A percentile compares a stretch with the other conserved stretches of the same genome.
Evolutionary conservation across 2,113 vertebrate species (phyloP).

Genomic region (Macquaria ambigua): DNA sequence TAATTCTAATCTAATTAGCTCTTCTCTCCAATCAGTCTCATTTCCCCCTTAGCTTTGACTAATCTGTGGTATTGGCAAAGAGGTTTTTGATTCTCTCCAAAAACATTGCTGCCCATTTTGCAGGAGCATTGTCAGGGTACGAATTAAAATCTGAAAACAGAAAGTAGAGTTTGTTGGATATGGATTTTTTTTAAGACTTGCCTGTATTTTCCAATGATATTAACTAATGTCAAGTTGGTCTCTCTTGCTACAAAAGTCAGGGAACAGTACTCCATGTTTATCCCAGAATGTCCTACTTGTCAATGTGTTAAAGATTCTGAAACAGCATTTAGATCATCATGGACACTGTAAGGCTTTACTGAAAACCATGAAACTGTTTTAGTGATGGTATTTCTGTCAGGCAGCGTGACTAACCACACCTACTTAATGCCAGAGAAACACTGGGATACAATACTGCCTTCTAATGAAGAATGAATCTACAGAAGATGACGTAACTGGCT

Average conservation of each 20-base stretch:
- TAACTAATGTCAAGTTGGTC: not conserved
- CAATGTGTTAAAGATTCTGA: not conserved
- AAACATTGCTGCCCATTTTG: conserved; percentile 29
- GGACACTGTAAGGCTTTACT: not conserved
- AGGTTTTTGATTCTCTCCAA: conserved; percentile 27
- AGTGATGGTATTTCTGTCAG: conserved; percentile 22
- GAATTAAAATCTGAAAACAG: conserved; percentile 2
- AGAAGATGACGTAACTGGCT: conserved; percentile 19
- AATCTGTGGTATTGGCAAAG: conserved; percentile 47
- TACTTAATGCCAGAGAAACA: not conserved
- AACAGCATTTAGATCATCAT: conserved; percentile 5
- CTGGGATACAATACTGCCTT: not conserved
- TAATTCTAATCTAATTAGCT: conserved; percentile 66
- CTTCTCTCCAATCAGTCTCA: conserved; percentile 67
- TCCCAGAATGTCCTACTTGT: conserved; percentile 10
- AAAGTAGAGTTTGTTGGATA: not conserved
- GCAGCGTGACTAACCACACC: conserved; percentile 35
- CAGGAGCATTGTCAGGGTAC: conserved; percentile 15
- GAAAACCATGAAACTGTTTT: conserved; percentile 41
- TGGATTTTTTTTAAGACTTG: conserved; percentile 3
- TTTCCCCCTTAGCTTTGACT: conserved; percentile 56
- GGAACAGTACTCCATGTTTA: not conserved
- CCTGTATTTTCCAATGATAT: conserved; percentile 7
- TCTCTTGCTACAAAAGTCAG: conserved; percentile 12
- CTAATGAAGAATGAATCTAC: not conserved